Evolutionary conservation across 2,888 invertebrate species (phyloP), one percentile per base, ranked within the genome.

Genomic region (Hirtodrosophila cameraria): DNA sequence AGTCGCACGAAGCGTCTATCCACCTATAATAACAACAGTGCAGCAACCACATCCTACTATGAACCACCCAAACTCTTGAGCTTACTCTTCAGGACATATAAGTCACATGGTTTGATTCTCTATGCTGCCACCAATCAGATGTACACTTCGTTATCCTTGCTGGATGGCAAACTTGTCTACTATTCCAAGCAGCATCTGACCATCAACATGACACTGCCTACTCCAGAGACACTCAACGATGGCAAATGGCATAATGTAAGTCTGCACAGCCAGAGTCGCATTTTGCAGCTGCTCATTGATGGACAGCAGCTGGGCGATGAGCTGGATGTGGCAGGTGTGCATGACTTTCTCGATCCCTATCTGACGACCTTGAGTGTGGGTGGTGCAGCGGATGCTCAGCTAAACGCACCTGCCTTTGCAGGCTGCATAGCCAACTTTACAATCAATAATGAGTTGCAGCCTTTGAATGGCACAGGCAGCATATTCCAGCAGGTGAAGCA

Each of bases 271-370:
- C 92, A 94, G 33, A 94, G 94, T 20, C 92, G 96, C 61, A 94
- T 94, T 5, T 92, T 97, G 27, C 93, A 94, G 58, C 88, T 97
- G 13, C 90, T 95, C 31, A 91, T 97, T 2, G 96, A 97, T 88
- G 93, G 92, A 15, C 91, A 91, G 23, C 92, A 94, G 67, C 93
- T 95, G 1, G 97, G 97, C 0, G 97, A 97, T 86, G 97, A 97
- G 89, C 92, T 97, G 3, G 97, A 97, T 87, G 93, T 95, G 0
- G 95, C 95, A 9, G 95, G 96, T 2, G 95, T 97, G 0, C 98
- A 98, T 88, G 97, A 97, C 88, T 97, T 97, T 88, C 92, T 97
- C 27, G 97, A 97, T 90, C 97, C 98, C 0, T 97, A 97, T 87
- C 91, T 98, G 43, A 96, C 96, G 0, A 92, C 94, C 3, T 90